phyloP scores from a whole-genome alignment of 2,888 invertebrate species.

The Drosophila dives region DNA sequence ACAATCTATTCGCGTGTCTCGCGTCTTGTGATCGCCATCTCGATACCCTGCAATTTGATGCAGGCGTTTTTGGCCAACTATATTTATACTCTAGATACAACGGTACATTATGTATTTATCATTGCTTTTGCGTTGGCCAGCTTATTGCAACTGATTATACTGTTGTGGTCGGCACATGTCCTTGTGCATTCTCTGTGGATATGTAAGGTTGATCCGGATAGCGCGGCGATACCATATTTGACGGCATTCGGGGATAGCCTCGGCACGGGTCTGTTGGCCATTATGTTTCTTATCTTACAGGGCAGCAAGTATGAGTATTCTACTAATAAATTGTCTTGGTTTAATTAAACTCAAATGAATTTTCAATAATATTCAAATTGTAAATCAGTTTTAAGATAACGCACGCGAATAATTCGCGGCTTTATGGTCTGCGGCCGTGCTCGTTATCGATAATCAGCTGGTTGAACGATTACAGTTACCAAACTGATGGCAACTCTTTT shows the following conservation, averaged over 20 bases:
- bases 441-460: conserved; percentile 24
- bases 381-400: conserved; percentile 4
- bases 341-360: background rate
- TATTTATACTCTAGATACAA: conserved; percentile 5
- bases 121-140: conserved; percentile 26
- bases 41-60: conserved; percentile 34
- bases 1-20: conserved; percentile 45
- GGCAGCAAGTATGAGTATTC: conserved; percentile 7
- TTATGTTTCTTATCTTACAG: conserved; percentile 33
- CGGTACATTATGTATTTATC: conserved; percentile 23
- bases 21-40: conserved; percentile 38
- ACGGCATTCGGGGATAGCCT: conserved; percentile 47
- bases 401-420: background rate
- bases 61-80: conserved; percentile 39
- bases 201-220: conserved; percentile 49
- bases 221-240: conserved; percentile 50
- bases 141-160: conserved; percentile 40
- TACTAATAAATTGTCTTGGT: background rate
- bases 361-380: background rate
- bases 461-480: background rate
- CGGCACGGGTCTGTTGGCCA: conserved; percentile 39
- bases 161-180: conserved; percentile 33
- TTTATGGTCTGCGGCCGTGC: background rate
- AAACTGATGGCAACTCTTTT: conserved; percentile 14
- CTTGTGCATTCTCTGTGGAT: conserved; percentile 51